Percentiles rank a stretch among this genome's conserved stretches.
phyloP scores from a whole-genome alignment of 2,797 vertebrate genomes.

The Cossypha dichroa region DNA sequence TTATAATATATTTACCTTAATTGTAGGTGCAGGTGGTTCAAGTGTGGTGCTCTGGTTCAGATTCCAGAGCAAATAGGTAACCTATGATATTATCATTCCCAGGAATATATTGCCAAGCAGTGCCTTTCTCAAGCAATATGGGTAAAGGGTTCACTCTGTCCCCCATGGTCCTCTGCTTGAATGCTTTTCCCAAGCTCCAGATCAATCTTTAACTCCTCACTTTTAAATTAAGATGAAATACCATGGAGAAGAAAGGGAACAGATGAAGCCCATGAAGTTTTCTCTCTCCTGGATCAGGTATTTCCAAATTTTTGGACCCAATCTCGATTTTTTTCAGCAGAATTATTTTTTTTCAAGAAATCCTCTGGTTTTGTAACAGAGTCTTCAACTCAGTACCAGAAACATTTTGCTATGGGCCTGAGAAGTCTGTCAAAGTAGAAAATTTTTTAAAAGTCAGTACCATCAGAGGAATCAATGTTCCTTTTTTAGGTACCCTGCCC shows the following conservation, averaged over 20 bases:
- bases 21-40: neutral
- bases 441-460: neutral
- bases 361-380: neutral
- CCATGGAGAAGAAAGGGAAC: neutral
- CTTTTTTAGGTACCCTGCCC: neutral
- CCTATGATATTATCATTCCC: constrained; percentile 13
- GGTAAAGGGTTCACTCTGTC: neutral
- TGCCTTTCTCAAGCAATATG: neutral
- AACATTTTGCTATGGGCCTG: neutral
- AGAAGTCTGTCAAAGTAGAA: neutral
- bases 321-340: neutral
- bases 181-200: constrained; percentile 58
- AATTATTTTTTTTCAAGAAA: neutral
- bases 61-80: constrained; percentile 46
- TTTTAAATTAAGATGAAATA: constrained; percentile 5
- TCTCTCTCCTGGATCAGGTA: neutral
- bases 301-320: neutral
- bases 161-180: constrained; percentile 23
- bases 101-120: neutral
- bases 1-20: neutral
- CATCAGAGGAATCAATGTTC: neutral
- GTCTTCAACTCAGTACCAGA: neutral
- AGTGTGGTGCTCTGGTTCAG: neutral
- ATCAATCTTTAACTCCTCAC: constrained; percentile 62
- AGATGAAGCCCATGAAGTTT: neutral